Evolutionary conservation across 2,888 invertebrate species (phyloP).

Genomic region (Phortica okadai): DNA sequence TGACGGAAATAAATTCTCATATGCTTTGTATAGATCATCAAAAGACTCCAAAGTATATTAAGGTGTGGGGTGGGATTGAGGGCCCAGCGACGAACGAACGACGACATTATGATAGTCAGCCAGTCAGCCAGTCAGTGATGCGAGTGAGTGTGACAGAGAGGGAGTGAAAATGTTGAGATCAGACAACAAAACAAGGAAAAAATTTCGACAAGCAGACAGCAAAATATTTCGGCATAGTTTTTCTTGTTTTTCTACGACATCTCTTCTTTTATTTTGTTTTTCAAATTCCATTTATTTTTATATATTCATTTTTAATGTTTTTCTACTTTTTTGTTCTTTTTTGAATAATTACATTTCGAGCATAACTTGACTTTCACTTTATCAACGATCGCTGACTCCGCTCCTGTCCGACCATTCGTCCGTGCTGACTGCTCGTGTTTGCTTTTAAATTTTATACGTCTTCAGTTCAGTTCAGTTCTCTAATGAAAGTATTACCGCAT

Average conservation of each 20-base stretch:
- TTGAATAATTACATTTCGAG: slow-evolving; percentile 65
- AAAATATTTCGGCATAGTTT: slow-evolving; percentile 12
- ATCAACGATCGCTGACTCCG: slow-evolving; percentile 58
- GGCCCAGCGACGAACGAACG: neutral
- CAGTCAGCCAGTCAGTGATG: too few species aligned
- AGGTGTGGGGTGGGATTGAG: neutral
- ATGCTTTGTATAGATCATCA: neutral
- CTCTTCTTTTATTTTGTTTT: neutral
- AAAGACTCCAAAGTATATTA: neutral
- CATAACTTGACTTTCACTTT: slow-evolving; percentile 70
- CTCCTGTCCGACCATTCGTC: slow-evolving; percentile 9
- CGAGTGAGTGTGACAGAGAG: neutral
- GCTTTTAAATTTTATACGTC: neutral
- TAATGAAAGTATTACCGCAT: slow-evolving; percentile 60
- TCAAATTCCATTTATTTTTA: slow-evolving; percentile 15
- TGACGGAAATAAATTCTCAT: slow-evolving; percentile 53
- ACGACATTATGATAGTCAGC: neutral
- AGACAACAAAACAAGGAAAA: neutral
- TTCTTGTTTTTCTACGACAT: too few species aligned
- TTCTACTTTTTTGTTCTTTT: slow-evolving; percentile 3
- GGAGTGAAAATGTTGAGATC: neutral
- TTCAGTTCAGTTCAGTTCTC: slow-evolving; percentile 26
- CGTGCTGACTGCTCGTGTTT: neutral
- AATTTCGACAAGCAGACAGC: neutral
- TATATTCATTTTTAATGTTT: neutral